A percentile compares a stretch with the other conserved stretches of the same genome.
Conservation (phyloP, 2,888 invertebrate species). For the Philonicus albiceps region DNA sequence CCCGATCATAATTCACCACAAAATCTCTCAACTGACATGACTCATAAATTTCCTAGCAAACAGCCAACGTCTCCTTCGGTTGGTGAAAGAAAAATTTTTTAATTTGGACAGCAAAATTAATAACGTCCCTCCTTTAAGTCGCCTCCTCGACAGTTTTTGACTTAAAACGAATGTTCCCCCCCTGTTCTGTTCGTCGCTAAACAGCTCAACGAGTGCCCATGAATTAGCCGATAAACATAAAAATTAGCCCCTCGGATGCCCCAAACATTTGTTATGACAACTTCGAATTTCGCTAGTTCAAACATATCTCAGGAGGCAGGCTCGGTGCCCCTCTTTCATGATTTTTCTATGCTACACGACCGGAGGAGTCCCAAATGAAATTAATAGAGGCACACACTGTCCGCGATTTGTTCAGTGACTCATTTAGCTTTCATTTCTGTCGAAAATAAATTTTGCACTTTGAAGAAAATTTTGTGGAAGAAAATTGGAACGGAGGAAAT, state of each 20-base stretch:
- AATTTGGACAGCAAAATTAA: neutral
- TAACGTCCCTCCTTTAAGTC: neutral
- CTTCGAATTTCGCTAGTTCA: neutral
- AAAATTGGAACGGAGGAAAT: neutral
- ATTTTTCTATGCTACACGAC: neutral
- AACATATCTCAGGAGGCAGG: neutral
- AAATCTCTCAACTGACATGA: neutral
- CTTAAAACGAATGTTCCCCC: neutral
- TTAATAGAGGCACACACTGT: neutral
- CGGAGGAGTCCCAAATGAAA: neutral
- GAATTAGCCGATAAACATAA: neutral
- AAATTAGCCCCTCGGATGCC: neutral
- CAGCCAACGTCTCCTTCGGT: neutral
- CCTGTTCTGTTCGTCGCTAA: neutral
- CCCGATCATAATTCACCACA: neutral
- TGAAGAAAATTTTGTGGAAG: neutral
- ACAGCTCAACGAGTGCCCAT: neutral
- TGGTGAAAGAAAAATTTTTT: neutral
- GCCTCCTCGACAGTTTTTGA: neutral
- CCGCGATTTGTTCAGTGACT: neutral
- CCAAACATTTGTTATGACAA: neutral
- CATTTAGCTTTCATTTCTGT: neutral
- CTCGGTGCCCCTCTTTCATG: neutral
- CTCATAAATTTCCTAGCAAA: neutral
- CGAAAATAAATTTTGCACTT: neutral